phyloP scores from a whole-genome alignment of 2,113 vertebrate species.

The Cepphus grylle region DNA sequence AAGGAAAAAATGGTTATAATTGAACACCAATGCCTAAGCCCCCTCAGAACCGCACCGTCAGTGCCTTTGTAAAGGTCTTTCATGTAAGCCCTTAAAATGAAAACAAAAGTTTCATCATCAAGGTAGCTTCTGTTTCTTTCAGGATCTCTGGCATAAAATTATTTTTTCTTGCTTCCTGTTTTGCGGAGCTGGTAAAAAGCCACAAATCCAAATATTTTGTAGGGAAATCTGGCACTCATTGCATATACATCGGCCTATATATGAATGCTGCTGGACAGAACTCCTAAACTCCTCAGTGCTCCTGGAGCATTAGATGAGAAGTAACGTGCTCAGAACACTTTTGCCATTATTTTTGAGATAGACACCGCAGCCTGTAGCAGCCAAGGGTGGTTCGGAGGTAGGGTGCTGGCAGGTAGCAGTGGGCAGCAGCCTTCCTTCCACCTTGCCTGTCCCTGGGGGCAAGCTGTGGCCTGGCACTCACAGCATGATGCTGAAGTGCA shows the following conservation, averaged over 20 bases:
- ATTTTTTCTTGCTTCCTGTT: not conserved
- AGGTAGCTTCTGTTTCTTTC: not conserved
- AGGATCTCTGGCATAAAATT: not conserved
- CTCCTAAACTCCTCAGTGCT: not conserved
- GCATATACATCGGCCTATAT: not conserved
- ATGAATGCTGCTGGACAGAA: rapidly evolving
- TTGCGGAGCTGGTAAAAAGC: not conserved
- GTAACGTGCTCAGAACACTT: not conserved
- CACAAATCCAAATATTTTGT: not conserved
- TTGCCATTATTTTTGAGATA: not conserved
- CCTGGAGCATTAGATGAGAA: not conserved
- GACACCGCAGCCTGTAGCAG: not conserved
- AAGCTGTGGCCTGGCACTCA: not conserved
- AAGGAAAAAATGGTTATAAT: not conserved
- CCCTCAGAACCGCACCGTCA: not conserved
- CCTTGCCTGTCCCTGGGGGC: not conserved
- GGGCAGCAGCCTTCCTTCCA: not conserved
- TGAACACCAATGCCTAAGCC: rapidly evolving
- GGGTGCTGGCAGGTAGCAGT: not conserved
- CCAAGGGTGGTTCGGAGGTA: not conserved
- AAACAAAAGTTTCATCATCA: not conserved
- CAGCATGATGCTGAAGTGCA: not conserved
- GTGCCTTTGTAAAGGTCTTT: not conserved
- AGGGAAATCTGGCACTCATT: not conserved
- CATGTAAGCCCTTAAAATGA: not conserved